These are phyloP conservation scores for Apocheima hispidaria DNA, from an alignment of 2,888 invertebrate species.

Conservation along the genomic window DNA sequence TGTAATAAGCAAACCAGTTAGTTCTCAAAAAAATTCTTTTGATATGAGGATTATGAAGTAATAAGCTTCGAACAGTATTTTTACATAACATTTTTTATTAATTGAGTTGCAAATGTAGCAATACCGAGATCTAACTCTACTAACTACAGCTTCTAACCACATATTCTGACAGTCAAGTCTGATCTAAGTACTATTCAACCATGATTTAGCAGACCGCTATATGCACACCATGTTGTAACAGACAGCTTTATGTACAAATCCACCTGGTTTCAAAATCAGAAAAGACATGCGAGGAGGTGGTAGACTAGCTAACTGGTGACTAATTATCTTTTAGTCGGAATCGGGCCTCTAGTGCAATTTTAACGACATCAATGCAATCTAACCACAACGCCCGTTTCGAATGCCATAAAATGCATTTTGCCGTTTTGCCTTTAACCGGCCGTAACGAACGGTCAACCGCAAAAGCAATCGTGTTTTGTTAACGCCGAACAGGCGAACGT, in stretches of 20 bases:
- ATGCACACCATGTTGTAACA: background rate
- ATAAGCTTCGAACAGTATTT: background rate
- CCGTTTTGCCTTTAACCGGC: conserved; percentile 57
- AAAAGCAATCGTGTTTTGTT: conserved; percentile 78
- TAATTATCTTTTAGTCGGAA: conserved; percentile 3
- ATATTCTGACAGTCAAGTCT: background rate
- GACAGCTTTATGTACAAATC: background rate
- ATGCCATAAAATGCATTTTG: conserved; percentile 59
- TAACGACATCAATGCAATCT: conserved; percentile 24
- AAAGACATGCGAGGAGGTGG: background rate
- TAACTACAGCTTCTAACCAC: background rate
- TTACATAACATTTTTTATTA: too few species aligned
- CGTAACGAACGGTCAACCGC: conserved; percentile 68
- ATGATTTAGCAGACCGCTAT: background rate
- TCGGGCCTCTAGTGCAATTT: background rate
- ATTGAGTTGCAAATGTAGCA: background rate
- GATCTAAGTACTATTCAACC: background rate
- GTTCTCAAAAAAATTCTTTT: background rate
- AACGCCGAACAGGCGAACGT: conserved; percentile 74
- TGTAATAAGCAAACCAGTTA: background rate
- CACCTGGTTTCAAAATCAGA: background rate
- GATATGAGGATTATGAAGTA: background rate
- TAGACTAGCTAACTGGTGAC: background rate
- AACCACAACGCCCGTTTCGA: conserved; percentile 35
- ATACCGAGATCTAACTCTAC: background rate